Evolutionary conservation across 2,797 vertebrate genomes (phyloP), one percentile per base, ranked within the genome.

Genomic region (Taeniopygia guttata): DNA sequence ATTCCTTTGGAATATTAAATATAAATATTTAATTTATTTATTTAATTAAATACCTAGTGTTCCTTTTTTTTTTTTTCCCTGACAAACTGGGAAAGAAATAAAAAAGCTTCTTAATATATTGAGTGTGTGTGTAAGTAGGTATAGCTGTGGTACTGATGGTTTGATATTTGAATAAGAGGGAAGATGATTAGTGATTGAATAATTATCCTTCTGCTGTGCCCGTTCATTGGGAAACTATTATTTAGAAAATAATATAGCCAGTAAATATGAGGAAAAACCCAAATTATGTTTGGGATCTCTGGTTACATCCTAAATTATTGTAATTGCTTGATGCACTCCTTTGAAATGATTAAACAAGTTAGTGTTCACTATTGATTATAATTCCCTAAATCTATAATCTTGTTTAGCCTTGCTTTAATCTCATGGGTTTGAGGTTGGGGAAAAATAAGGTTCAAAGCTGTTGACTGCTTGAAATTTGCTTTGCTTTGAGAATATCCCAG

Each of bases 21-120:
- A n/a, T n/a, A n/a, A n/a, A n/a, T n/a, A 19, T 45, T 51, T 9
- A 2, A 45, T 69, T 62, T 0, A 38, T 49, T 56, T 30, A 18
- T 69, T 83, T 45, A 5, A 45, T 70, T 64, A 11, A 40, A 83
- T 46, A 59, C 14, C 9, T 23, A 7, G 5, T n/a, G 13, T 18
- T 63, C 23, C 3, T 6, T 67, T 87, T 49, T 10, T 6, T 67
- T 87, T 49, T 5, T 1, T 0, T 4, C 19, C 36, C 6, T 7
- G 3, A 16, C 29, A 77, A 78, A 58, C 16, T 48, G 52, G 11
- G 17, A 46, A 42, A 72, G 34, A 66, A 79, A 29, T 25, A 2
- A 30, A 27, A 67, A 23, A n/a, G 1, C 7, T 67, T 72, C 3
- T 52, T 20, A 6, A 40, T 29, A 2, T 16, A 7, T 15, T 12